Evolutionary conservation across 2,797 vertebrate genomes (phyloP).

Genomic region (Euphonia xanthogaster): DNA sequence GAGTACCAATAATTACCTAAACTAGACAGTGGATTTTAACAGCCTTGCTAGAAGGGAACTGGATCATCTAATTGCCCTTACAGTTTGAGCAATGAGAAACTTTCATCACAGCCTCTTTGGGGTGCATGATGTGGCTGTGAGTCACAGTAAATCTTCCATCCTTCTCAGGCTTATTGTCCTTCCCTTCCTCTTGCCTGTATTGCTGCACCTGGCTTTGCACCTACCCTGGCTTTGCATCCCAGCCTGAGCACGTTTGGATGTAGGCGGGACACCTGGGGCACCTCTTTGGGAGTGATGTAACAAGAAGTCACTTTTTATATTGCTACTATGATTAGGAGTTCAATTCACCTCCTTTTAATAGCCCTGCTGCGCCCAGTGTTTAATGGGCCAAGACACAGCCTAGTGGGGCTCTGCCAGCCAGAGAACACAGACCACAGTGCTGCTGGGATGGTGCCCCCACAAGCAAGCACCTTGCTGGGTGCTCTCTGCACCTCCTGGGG

Average conservation of each 20-base stretch:
- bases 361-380: not conserved
- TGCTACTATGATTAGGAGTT: not conserved
- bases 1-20: not conserved
- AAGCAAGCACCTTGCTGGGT: not conserved
- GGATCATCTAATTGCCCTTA: constrained; percentile 30
- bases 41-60: not conserved
- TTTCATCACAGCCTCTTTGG: constrained; percentile 10
- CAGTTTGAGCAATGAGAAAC: not conserved
- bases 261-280: not conserved
- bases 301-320: not conserved
- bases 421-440: rapidly evolving
- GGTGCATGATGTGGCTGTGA: not conserved
- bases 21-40: not conserved
- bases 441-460: not conserved
- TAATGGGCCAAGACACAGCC: not conserved
- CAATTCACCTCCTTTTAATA: not conserved
- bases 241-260: rapidly evolving
- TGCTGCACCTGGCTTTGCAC: rapidly evolving
- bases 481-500: not conserved
- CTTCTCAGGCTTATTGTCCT: not conserved
- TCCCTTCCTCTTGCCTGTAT: not conserved
- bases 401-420: rapidly evolving
- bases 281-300: not conserved
- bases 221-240: not conserved
- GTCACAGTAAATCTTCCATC: not conserved